Evolutionary conservation across 2,888 invertebrate genomes (phyloP), one percentile per base, ranked within the genome.

Genomic region (Saturnia pavonia): DNA sequence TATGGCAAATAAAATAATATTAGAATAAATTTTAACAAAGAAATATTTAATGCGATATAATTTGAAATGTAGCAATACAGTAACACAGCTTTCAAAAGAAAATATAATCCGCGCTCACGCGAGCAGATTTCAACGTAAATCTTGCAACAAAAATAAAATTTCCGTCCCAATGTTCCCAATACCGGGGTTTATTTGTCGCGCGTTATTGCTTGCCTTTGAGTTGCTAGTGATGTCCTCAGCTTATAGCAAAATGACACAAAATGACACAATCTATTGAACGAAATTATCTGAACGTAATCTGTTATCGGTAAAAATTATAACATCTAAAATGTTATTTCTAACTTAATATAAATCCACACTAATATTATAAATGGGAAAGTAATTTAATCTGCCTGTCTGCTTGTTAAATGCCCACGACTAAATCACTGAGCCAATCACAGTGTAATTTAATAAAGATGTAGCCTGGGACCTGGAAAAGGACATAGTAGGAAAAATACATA

Each of bases 141-240:
- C 68, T 68, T 68, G 65, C 67, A 68, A 51, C 63, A 65, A 68
- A 70, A 70, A 70, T 68, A 68, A 65, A 71, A 71, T 68, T 48
- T 48, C 40, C 70, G 70, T 25, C 67, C 60, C 43, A 54, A 43
- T 60, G 67, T 63, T 63, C 25, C 51, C 71, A 71, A 71, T 71
- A 73, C 34, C 73, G 70, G 75, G 72, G 75, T 79, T 76, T 79
- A 79, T 80, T 77, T 77, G 79, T 73, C 70, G 73, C 69, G 75
- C 75, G 76, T 76, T 78, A 78, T 77, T 76, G 77, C 66, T n/a
- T 76, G 74, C 70, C 78, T 71, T 72, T 73, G 69, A 72, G 74
- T 72, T 63, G 12, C 66, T 51, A 67, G 67, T 71, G 68, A 51
- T 68, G 71, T 34, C 19, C 68, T 48, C 65, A 57, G 25, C 34